Conservation (phyloP, 2,888 invertebrate species). For the Hydraecia micacea region DNA sequence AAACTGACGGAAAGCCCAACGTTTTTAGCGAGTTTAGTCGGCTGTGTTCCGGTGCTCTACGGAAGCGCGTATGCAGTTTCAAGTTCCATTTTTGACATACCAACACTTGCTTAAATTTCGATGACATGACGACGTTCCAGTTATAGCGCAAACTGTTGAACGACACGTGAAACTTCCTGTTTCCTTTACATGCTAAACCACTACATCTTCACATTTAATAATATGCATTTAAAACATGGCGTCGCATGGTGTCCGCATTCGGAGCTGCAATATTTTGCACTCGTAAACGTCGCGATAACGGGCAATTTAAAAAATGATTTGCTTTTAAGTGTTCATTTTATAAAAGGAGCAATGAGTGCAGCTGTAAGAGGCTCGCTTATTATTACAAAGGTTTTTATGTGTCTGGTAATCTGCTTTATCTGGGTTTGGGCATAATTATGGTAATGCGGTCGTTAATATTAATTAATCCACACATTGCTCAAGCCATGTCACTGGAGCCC, state of each 20-base stretch:
- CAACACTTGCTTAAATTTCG: slow-evolving; percentile 59
- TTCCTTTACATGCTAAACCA: slow-evolving; percentile 57
- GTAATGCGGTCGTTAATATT: slow-evolving; percentile 58
- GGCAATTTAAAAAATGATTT: slow-evolving; percentile 51
- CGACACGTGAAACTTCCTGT: slow-evolving; percentile 67
- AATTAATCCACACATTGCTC: slow-evolving; percentile 67
- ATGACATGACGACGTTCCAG: slow-evolving; percentile 59
- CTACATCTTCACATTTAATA: slow-evolving; percentile 64
- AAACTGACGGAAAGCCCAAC: slow-evolving; percentile 23
- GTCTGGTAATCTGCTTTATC: slow-evolving; percentile 54
- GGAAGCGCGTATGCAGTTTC: slow-evolving; percentile 57
- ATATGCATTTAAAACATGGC: slow-evolving; percentile 57
- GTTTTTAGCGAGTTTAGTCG: slow-evolving; percentile 47
- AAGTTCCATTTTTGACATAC: slow-evolving; percentile 60
- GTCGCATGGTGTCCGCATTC: slow-evolving; percentile 48
- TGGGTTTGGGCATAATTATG: slow-evolving; percentile 44
- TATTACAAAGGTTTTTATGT: slow-evolving; percentile 43
- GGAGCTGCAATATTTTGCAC: slow-evolving; percentile 53
- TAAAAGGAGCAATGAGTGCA: slow-evolving; percentile 33
- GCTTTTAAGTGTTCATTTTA: slow-evolving; percentile 50
- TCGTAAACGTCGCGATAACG: slow-evolving; percentile 56
- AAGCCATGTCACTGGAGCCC: slow-evolving; percentile 69
- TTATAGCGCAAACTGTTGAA: slow-evolving; percentile 60
- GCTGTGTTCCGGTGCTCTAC: slow-evolving; percentile 54
- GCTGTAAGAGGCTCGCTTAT: slow-evolving; percentile 38